These are phyloP conservation scores for Orchesella flavescens DNA, from an alignment of 2,888 invertebrate species.

Conservation along the genomic window DNA sequence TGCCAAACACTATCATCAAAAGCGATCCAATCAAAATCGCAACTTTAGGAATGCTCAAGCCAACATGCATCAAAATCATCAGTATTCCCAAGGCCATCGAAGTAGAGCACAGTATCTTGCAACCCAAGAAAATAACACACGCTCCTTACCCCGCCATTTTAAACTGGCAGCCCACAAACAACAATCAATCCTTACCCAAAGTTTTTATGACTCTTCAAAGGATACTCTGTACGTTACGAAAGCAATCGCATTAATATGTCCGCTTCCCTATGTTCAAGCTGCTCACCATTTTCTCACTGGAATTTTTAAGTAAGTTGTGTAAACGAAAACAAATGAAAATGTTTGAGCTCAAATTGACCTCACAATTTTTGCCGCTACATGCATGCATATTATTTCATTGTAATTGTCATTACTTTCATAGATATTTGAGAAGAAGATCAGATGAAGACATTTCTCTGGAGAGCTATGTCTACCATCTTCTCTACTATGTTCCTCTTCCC, in stretches of 20 bases:
- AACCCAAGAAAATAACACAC: constrained; percentile 79
- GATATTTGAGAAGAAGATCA: constrained; percentile 42
- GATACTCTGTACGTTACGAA: constrained; percentile 97
- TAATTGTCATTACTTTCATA: constrained; percentile 70
- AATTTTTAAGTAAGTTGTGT: constrained; percentile 83
- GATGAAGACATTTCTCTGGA: constrained; percentile 78
- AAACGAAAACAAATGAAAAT: background rate
- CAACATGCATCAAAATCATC: constrained; percentile 60
- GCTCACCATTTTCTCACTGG: constrained; percentile 89
- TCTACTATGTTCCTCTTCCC: constrained; percentile 94
- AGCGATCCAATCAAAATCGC: constrained; percentile 69
- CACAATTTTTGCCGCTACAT: no score
- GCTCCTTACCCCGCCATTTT: constrained; percentile 91
- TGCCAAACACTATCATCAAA: constrained; percentile 77
- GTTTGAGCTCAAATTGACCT: no score
- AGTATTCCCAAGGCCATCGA: constrained; percentile 47
- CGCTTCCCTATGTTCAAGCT: constrained; percentile 91
- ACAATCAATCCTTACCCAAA: constrained; percentile 81
- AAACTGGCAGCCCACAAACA: constrained; percentile 86
- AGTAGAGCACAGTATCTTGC: constrained; percentile 59
- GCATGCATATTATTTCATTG: background rate
- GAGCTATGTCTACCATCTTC: constrained; percentile 94
- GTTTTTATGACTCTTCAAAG: constrained; percentile 93
- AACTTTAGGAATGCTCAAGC: constrained; percentile 70
- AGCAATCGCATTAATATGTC: constrained; percentile 93